phyloP scores from a whole-genome alignment of 2,888 invertebrate genomes.

The Leptinotarsa peninsularis region DNA sequence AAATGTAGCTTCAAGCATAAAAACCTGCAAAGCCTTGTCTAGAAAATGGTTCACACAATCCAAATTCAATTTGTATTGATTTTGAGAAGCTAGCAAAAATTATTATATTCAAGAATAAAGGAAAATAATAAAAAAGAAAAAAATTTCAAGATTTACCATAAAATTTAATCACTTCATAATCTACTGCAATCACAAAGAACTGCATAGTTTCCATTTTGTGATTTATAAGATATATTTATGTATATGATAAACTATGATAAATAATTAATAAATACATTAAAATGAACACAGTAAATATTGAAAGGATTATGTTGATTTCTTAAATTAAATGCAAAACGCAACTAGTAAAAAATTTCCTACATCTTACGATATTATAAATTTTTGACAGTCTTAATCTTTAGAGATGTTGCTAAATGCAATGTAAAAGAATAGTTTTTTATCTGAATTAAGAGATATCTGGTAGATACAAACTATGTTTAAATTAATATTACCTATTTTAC shows the following conservation, averaged over 20 bases:
- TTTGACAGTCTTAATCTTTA: slow-evolving; percentile 62
- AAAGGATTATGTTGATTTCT: slow-evolving; percentile 44
- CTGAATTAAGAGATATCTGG: slow-evolving; percentile 56
- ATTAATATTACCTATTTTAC: slow-evolving; percentile 51
- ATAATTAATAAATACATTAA: slow-evolving; percentile 50
- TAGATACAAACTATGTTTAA: slow-evolving; percentile 59
- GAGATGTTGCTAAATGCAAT: slow-evolving; percentile 59
- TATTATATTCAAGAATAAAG: not conserved
- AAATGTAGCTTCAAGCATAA: too few species aligned
- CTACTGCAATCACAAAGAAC: slow-evolving; percentile 24
- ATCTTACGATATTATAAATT: slow-evolving; percentile 57
- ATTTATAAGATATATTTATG: slow-evolving; percentile 36
- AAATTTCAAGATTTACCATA: not conserved
- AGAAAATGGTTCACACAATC: too few species aligned
- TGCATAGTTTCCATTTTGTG: slow-evolving; percentile 29
- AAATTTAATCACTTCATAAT: not conserved
- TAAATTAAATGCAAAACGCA: slow-evolving; percentile 53
- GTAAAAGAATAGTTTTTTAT: slow-evolving; percentile 63
- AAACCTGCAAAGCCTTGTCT: too few species aligned
- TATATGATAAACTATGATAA: slow-evolving; percentile 47
- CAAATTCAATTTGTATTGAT: not conserved
- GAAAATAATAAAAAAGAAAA: not conserved
- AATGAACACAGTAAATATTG: slow-evolving; percentile 54
- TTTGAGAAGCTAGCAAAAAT: not conserved
- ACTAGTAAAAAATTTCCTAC: slow-evolving; percentile 58